phyloP scores from a whole-genome alignment of 2,888 invertebrate species.

The Sphaerophoria rueppellii region DNA sequence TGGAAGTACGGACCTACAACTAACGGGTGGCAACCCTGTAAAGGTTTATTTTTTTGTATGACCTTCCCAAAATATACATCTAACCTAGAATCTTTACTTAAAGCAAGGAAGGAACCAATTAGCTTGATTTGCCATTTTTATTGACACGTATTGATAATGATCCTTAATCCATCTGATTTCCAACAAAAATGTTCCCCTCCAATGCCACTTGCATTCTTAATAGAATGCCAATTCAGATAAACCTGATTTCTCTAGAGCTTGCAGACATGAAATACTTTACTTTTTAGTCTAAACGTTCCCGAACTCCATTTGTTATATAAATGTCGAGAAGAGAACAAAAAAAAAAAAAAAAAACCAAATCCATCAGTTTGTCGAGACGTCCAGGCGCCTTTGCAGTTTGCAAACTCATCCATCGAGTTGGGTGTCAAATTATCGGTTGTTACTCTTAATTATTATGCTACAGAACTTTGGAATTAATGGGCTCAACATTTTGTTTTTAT shows the following conservation, averaged over 20 bases:
- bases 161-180: too few species aligned
- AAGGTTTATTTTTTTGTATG: too few species aligned
- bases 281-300: constrained; percentile 12
- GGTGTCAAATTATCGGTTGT: background rate
- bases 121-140: too few species aligned
- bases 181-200: too few species aligned
- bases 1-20: too few species aligned
- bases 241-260: background rate
- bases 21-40: too few species aligned
- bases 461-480: constrained; percentile 67
- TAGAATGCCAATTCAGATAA: background rate
- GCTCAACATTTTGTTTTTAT: constrained; percentile 68
- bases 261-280: constrained; percentile 17
- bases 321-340: background rate
- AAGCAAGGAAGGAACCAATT: too few species aligned
- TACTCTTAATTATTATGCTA: constrained; percentile 65
- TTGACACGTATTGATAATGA: too few species aligned
- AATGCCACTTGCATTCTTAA: too few species aligned
- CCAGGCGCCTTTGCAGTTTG: constrained; percentile 14
- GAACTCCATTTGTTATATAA: constrained; percentile 34
- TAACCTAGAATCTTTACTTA: too few species aligned
- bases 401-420: constrained; percentile 15
- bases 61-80: too few species aligned
- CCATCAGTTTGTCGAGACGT: constrained; percentile 36
- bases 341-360: background rate